Percentiles rank a stretch among this genome's conserved stretches.
These are phyloP conservation scores for Gephyroberyx darwinii DNA, from an alignment of 2,797 vertebrate genomes.

Conservation along the genomic window DNA sequence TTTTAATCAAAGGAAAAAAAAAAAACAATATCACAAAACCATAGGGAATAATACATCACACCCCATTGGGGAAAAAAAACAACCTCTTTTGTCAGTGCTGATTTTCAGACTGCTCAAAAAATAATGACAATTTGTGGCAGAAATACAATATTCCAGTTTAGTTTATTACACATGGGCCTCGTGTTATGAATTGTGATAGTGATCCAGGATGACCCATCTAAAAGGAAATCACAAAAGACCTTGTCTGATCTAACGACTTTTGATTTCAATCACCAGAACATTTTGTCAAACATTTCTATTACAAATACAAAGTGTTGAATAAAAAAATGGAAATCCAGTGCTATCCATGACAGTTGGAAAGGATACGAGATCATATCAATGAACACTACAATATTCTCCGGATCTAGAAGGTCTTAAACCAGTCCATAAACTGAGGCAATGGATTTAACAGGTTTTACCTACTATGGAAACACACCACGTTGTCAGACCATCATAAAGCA, in stretches of 20 bases:
- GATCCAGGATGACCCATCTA: slow-evolving; percentile 46
- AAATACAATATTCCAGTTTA: slow-evolving; percentile 41
- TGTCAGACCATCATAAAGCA: slow-evolving; percentile 69
- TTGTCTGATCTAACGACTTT: slow-evolving; percentile 64
- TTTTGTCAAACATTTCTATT: slow-evolving; percentile 78
- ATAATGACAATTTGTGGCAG: slow-evolving; percentile 20
- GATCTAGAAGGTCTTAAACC: slow-evolving; percentile 72
- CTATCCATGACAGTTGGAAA: slow-evolving; percentile 75
- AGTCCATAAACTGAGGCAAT: slow-evolving; percentile 72
- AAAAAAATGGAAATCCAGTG: slow-evolving; percentile 81
- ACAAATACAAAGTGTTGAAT: slow-evolving; percentile 86
- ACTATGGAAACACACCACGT: slow-evolving; percentile 73
- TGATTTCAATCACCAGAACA: slow-evolving; percentile 72
- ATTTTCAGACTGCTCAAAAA: slow-evolving; percentile 40
- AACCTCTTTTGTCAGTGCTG: slow-evolving; percentile 23
- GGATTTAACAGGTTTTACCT: slow-evolving; percentile 67
- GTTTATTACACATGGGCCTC: slow-evolving; percentile 61
- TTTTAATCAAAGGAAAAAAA: slow-evolving; percentile 72
- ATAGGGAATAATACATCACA: slow-evolving; percentile 58
- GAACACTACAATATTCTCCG: slow-evolving; percentile 75
- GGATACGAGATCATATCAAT: slow-evolving; percentile 76
- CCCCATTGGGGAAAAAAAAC: slow-evolving; percentile 33
- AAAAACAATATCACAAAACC: slow-evolving; percentile 64
- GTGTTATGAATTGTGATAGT: slow-evolving; percentile 36
- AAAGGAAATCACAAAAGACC: slow-evolving; percentile 47